Conservation (phyloP, 1,140 invertebrate genomes). For the Micrasema longulum region DNA sequence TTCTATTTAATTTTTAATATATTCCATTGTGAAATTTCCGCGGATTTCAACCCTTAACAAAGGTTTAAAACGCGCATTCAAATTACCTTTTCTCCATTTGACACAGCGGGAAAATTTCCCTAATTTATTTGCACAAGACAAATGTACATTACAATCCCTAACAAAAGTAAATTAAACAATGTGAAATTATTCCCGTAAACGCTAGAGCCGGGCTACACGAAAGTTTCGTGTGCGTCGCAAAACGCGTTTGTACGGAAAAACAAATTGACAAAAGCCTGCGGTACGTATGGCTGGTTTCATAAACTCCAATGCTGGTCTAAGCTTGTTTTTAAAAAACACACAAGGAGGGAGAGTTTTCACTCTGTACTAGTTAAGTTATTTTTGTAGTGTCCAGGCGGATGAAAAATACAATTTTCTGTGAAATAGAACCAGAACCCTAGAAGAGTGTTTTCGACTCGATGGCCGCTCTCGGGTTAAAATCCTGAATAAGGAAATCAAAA, state of each 20-base stretch:
- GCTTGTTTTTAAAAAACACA: conserved; percentile 29
- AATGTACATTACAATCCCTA: conserved; percentile 10
- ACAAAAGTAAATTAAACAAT: conserved; percentile 33
- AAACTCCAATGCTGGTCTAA: neutral
- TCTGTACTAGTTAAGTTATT: too few species aligned
- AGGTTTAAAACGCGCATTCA: neutral
- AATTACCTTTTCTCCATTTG: conserved; percentile 14
- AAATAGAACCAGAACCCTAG: too few species aligned
- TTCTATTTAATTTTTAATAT: neutral
- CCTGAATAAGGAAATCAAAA: too few species aligned
- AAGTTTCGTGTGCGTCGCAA: conserved; percentile 8
- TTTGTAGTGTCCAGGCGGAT: too few species aligned
- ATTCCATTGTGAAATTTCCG: neutral
- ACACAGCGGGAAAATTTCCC: conserved; percentile 15
- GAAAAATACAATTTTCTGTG: too few species aligned
- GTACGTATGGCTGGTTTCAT: neutral
- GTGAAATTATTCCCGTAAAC: conserved; percentile 28
- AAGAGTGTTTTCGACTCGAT: too few species aligned
- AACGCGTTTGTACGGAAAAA: conserved; percentile 14
- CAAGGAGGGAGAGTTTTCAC: too few species aligned
- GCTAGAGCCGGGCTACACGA: neutral
- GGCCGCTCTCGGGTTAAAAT: too few species aligned
- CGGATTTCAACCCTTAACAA: neutral
- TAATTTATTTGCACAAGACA: conserved; percentile 17
- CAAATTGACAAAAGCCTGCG: conserved; percentile 24